Evolutionary conservation across 2,113 vertebrate genomes (phyloP).

Genomic region (Xerus inauris): DNA sequence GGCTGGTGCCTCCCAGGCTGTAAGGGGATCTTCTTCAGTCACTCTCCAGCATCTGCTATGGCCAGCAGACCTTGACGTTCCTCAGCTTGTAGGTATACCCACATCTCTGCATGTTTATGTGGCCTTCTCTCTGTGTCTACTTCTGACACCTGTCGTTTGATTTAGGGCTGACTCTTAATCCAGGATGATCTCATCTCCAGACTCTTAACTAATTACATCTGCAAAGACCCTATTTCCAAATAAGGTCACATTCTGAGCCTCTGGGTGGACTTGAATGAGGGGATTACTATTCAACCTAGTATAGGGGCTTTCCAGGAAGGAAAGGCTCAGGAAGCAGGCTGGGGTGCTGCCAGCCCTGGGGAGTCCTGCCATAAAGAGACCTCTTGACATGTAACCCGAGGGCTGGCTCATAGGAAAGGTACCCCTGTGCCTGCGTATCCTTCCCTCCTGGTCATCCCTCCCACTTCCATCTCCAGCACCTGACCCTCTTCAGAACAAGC

Average conservation of each 20-base stretch:
- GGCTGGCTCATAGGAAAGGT: no score
- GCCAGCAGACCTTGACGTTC: neutral
- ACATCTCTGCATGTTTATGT: neutral
- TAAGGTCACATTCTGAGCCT: neutral
- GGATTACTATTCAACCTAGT: no score
- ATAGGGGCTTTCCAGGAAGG: neutral
- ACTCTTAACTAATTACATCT: neutral
- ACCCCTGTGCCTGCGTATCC: accelerated
- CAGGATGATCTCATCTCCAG: neutral
- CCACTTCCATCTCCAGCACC: neutral
- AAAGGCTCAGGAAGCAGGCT: neutral
- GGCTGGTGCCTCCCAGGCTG: neutral
- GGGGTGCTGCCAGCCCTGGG: neutral
- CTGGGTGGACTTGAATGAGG: no score
- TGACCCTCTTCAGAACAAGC: neutral
- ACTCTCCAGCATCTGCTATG: neutral
- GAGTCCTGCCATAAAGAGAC: neutral
- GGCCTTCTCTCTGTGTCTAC: neutral
- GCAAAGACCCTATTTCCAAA: neutral
- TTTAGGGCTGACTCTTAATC: neutral
- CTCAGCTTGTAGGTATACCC: neutral
- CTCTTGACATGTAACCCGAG: neutral
- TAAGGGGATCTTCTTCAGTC: neutral
- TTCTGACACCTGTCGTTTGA: neutral
- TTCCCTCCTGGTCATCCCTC: no score